Percentiles rank a stretch among this genome's conserved stretches.
These are phyloP conservation scores for Sarcophaga caerulescens DNA, from an alignment of 2,888 invertebrate genomes.

Conservation along the genomic window DNA sequence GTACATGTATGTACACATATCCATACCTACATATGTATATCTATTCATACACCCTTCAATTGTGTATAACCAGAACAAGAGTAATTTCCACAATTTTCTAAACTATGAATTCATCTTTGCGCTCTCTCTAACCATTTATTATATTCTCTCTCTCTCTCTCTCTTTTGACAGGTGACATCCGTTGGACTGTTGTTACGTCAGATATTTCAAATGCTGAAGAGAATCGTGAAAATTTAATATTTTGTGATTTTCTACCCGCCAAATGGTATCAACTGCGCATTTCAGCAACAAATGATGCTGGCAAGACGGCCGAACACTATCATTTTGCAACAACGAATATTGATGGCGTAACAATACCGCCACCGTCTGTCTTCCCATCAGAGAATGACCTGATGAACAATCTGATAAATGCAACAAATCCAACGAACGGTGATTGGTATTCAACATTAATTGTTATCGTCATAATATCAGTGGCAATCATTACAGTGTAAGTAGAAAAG, in stretches of 20 bases:
- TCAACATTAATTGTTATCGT: conserved; percentile 79
- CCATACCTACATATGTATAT: too few species aligned
- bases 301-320: conserved; percentile 84
- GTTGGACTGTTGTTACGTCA: conserved; percentile 81
- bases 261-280: conserved; percentile 85
- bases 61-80: too few species aligned
- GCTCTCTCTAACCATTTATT: not conserved
- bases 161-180: conserved; percentile 76
- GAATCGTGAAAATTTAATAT: conserved; percentile 81
- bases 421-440: conserved; percentile 79
- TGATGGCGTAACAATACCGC: conserved; percentile 81
- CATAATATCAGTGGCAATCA: conserved; percentile 78
- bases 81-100: too few species aligned
- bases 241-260: conserved; percentile 83
- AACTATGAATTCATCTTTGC: too few species aligned
- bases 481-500: conserved; percentile 77
- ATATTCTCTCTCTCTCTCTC: conserved; percentile 4
- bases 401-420: conserved; percentile 79
- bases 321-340: conserved; percentile 84
- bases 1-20: too few species aligned
- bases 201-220: conserved; percentile 81
- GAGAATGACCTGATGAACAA: conserved; percentile 80
- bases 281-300: conserved; percentile 85
- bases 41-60: too few species aligned
- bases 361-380: conserved; percentile 78